These are phyloP conservation scores for Microtus richardsoni DNA, from an alignment of 2,113 vertebrate genomes.

Conservation along the genomic window DNA sequence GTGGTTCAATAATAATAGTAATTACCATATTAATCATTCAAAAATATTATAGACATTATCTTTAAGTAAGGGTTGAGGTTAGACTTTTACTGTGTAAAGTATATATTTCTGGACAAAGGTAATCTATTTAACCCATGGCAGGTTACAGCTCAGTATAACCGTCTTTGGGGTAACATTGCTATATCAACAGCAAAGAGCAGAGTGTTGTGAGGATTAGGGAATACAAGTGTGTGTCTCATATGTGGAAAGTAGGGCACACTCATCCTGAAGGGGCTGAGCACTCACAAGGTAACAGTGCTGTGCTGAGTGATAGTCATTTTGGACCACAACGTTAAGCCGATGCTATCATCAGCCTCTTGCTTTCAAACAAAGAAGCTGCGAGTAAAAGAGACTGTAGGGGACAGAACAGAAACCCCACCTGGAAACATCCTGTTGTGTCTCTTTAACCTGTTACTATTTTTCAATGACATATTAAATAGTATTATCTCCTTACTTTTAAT, in stretches of 20 bases:
- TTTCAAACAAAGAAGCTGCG: background rate
- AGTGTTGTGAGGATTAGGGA: background rate
- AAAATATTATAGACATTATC: background rate
- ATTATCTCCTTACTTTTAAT: background rate
- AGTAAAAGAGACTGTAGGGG: background rate
- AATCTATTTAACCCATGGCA: background rate
- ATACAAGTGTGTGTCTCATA: background rate
- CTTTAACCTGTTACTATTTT: background rate
- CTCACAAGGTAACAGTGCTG: background rate
- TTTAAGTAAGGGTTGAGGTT: background rate
- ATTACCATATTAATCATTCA: background rate
- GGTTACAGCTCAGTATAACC: background rate
- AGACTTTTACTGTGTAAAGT: background rate
- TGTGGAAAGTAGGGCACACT: background rate
- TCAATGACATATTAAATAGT: background rate
- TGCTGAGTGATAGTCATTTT: background rate
- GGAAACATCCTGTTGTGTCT: background rate
- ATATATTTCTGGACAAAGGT: background rate
- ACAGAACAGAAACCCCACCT: background rate
- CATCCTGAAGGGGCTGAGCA: background rate
- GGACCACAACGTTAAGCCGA: background rate
- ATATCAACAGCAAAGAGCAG: background rate
- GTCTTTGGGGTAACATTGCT: background rate
- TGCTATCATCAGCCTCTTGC: background rate
- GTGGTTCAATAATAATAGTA: background rate